Conservation (phyloP, 2,113 vertebrate genomes). For the Pteruthius melanotis region DNA sequence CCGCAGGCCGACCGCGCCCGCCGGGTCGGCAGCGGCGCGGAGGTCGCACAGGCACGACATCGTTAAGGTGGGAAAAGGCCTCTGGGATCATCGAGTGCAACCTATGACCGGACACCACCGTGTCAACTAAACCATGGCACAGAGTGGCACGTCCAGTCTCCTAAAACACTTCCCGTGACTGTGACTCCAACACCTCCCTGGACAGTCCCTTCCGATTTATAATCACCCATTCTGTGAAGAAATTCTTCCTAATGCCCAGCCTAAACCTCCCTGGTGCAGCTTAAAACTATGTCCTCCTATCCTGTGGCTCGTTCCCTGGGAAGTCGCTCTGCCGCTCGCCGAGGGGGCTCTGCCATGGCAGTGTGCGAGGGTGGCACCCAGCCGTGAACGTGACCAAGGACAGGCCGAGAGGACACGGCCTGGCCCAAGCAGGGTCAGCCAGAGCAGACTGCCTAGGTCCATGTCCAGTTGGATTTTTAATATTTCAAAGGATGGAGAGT, state of each 20-base stretch:
- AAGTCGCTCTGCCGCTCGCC: rapidly evolving
- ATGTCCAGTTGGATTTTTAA: background rate
- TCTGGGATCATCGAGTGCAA: background rate
- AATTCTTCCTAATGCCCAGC: background rate
- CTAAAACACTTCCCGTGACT: background rate
- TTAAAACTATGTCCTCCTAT: background rate
- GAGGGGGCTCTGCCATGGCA: rapidly evolving
- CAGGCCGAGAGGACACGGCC: background rate
- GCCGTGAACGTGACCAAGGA: rapidly evolving
- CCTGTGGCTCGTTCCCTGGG: background rate
- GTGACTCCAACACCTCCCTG: background rate
- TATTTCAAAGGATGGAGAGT: background rate
- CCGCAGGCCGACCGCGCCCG: too few relatives aligned
- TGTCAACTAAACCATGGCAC: background rate
- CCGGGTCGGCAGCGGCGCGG: rapidly evolving
- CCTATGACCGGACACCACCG: too few relatives aligned
- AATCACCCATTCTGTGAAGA: background rate
- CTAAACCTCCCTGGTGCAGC: background rate
- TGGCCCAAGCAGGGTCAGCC: background rate
- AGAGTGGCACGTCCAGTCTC: too few relatives aligned
- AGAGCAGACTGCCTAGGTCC: background rate
- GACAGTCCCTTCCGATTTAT: background rate
- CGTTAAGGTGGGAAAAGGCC: rapidly evolving
- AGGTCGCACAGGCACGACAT: rapidly evolving
- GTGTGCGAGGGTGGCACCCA: background rate